Evolutionary conservation across 2,888 invertebrate species (phyloP).

Genomic region (Drosophila multiciliata): DNA sequence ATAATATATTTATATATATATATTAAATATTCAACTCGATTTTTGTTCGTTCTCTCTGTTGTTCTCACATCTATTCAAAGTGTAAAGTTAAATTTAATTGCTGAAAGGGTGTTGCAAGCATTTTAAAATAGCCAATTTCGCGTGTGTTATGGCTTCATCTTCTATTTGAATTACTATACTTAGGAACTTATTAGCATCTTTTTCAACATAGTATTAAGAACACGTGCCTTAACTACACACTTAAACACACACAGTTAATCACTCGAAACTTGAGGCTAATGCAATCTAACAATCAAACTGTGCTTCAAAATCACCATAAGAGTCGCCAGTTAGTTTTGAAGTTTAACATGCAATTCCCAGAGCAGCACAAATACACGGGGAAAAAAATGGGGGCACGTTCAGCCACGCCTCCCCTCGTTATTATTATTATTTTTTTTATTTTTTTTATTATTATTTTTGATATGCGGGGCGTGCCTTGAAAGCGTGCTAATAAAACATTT

Average conservation of each 20-base stretch:
- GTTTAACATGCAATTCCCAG: slow-evolving; percentile 30
- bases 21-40: background rate
- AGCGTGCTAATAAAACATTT: slow-evolving; percentile 80
- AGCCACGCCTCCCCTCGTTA: background rate
- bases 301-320: slow-evolving; percentile 30
- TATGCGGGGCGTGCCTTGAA: slow-evolving; percentile 46
- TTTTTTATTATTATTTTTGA: background rate
- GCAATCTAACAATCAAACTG: slow-evolving; percentile 32
- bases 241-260: background rate
- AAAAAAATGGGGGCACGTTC: slow-evolving; percentile 32
- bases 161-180: background rate
- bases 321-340: slow-evolving; percentile 26
- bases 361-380: slow-evolving; percentile 7
- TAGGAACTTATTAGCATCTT: background rate
- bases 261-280: background rate
- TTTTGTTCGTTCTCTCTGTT: background rate
- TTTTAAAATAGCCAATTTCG: background rate
- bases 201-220: background rate
- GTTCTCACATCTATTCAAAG: background rate
- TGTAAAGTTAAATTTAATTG: background rate
- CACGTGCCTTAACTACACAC: background rate
- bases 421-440: background rate
- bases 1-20: too few relatives aligned
- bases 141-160: background rate
- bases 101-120: background rate